Evolutionary conservation across 2,888 invertebrate species (phyloP).

Genomic region (Hydroisotoma schaefferi): DNA sequence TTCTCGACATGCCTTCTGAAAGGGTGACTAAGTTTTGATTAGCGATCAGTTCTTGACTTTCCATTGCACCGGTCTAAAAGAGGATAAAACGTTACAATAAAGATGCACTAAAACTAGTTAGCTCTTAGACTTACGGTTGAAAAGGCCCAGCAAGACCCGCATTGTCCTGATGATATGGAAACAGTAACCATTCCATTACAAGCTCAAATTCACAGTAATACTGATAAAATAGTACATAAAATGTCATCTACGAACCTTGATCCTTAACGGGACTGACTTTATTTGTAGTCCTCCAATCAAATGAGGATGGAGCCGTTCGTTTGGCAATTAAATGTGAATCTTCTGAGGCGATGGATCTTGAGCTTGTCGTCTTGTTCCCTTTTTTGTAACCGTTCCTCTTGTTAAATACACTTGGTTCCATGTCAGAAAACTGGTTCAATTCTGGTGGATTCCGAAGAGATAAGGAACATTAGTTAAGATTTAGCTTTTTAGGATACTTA

Average conservation of each 20-base stretch:
- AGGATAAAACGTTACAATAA: background rate
- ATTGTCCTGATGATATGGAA: conserved; percentile 66
- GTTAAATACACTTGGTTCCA: background rate
- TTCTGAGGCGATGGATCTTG: background rate
- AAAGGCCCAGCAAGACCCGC: conserved; percentile 88
- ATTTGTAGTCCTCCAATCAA: background rate
- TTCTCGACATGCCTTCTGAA: no score
- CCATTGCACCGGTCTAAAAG: conserved; percentile 53
- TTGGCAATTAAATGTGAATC: background rate
- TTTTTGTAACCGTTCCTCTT: background rate
- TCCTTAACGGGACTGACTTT: background rate
- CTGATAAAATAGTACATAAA: background rate
- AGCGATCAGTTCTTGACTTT: conserved; percentile 49
- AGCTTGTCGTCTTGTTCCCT: background rate
- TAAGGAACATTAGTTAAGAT: background rate
- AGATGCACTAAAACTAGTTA: no score
- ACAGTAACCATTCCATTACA: background rate
- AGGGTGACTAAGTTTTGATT: conserved; percentile 51
- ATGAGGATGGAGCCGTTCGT: background rate
- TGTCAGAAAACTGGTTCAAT: background rate
- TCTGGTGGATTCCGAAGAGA: background rate
- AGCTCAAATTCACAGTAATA: background rate
- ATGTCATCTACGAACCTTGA: background rate
- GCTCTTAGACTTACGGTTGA: background rate
- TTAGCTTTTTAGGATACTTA: background rate